phyloP scores from a whole-genome alignment of 37 sponge, comb jelly and placozoan genomes.

The Eunapius fragilis region DNA sequence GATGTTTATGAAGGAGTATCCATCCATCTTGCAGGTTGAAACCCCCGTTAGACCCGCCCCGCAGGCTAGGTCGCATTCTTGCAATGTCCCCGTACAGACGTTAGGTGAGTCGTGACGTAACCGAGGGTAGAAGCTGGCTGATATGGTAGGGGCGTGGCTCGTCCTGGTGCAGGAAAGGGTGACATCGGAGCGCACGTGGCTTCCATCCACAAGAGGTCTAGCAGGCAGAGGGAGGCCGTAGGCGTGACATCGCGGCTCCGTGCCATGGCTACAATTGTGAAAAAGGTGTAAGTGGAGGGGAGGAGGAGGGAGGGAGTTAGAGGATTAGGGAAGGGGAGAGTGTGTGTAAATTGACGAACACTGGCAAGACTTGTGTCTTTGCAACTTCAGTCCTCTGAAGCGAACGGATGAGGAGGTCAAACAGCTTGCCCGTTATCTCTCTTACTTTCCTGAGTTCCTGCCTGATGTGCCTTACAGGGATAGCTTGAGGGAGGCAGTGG shows the following conservation, averaged over 20 bases:
- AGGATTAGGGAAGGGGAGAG: no score
- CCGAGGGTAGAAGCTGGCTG: no score
- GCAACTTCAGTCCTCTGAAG: conserved; percentile 16
- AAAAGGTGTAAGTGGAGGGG: conserved; percentile 19
- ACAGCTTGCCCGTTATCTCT: conserved; percentile 20
- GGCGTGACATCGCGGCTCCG: conserved; percentile 12
- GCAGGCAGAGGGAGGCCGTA: conserved; percentile 1
- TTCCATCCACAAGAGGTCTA: conserved; percentile 23
- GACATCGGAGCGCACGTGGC: conserved; percentile 2
- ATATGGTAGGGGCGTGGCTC: no score
- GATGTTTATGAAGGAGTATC: no score
- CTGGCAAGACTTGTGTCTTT: neutral
- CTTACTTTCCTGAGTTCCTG: conserved; percentile 33
- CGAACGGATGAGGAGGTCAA: conserved; percentile 15
- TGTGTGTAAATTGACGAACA: no score
- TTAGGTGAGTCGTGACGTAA: no score
- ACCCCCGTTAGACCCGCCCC: no score
- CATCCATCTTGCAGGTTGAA: no score
- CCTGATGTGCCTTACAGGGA: neutral
- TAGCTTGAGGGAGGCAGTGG: conserved; percentile 12
- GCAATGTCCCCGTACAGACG: no score
- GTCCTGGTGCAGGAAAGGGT: neutral
- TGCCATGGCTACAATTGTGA: conserved; percentile 10
- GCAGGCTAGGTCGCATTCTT: no score
- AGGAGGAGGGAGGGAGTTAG: no score